phyloP scores from a whole-genome alignment of 2,888 invertebrate species.

The Agrenia bidenticulata region DNA sequence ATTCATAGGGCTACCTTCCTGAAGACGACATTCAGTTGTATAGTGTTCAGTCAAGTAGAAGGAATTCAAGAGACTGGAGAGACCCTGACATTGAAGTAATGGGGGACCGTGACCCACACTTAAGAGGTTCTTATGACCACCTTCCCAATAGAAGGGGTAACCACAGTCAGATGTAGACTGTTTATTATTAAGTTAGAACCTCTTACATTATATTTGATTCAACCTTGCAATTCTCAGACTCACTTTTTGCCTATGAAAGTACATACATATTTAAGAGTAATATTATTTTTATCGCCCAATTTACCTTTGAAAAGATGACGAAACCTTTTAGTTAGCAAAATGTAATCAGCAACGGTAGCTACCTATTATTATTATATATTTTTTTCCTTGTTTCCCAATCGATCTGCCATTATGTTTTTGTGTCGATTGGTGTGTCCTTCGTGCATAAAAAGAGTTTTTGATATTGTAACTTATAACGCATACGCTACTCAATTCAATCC shows the following conservation, averaged over 20 bases:
- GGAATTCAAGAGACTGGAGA: conserved; percentile 49
- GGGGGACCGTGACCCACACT: conserved; percentile 28
- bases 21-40: conserved; percentile 51
- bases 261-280: too few species aligned
- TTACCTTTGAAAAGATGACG: too few species aligned
- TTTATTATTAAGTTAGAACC: not conserved
- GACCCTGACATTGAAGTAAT: conserved; percentile 36
- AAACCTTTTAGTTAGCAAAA: too few species aligned
- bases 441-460: too few species aligned
- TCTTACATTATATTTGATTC: conserved; percentile 2
- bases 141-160: conserved; percentile 32
- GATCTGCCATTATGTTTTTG: too few species aligned
- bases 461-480: too few species aligned
- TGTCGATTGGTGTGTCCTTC: too few species aligned
- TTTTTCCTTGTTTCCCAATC: too few species aligned
- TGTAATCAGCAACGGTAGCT: too few species aligned
- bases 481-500: too few species aligned
- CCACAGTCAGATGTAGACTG: conserved; percentile 45
- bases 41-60: conserved; percentile 43
- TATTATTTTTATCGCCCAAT: too few species aligned
- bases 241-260: not conserved
- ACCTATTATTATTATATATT: too few species aligned
- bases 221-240: not conserved
- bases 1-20: conserved; percentile 41
- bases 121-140: conserved; percentile 36